These are phyloP conservation scores for Orchestia grillus DNA, from an alignment of 1,140 invertebrate genomes.

Conservation along the genomic window DNA sequence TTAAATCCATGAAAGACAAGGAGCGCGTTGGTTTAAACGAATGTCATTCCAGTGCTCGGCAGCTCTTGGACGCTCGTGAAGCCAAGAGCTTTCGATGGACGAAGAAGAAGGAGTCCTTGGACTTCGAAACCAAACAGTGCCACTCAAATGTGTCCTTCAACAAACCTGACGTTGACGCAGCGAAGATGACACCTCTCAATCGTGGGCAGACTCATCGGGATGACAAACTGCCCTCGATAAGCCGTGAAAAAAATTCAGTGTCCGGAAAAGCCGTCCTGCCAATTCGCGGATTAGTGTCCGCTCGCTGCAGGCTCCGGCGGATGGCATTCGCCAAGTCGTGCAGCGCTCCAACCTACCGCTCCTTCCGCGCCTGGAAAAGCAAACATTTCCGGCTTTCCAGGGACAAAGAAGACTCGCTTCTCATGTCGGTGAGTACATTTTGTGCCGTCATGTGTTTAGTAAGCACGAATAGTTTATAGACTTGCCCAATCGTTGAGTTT, in stretches of 20 bases:
- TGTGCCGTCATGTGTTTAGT: neutral
- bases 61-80: neutral
- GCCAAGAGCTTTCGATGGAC: neutral
- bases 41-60: neutral
- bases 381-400: neutral
- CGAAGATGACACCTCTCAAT: neutral
- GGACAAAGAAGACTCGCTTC: neutral
- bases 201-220: neutral
- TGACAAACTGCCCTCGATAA: neutral
- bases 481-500: neutral
- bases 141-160: neutral
- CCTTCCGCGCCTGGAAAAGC: neutral
- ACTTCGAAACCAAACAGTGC: neutral
- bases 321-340: conserved; percentile 39
- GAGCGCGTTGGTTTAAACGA: neutral
- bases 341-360: conserved; percentile 19
- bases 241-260: neutral
- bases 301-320: neutral
- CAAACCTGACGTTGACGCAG: neutral
- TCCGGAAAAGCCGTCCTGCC: neutral
- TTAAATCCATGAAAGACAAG: neutral
- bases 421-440: conserved; percentile 17
- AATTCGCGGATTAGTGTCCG: neutral
- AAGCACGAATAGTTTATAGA: neutral
- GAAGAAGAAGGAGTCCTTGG: neutral